Evolutionary conservation across 2,797 vertebrate genomes (phyloP), one percentile per base, ranked within the genome.

Genomic region (Bradypodion pumilum): DNA sequence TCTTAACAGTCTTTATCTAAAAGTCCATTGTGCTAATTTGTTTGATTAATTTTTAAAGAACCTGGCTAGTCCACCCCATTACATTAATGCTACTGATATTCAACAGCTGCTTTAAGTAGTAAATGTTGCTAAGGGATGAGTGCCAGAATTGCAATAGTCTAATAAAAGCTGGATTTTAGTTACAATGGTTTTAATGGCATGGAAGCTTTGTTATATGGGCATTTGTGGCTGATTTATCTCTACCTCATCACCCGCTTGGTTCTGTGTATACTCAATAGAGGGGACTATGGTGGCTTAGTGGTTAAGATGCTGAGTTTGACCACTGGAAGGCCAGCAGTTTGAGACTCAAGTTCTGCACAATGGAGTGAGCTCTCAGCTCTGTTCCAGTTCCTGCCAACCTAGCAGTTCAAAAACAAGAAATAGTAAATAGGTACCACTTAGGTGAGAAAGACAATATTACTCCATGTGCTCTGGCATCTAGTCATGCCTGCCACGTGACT

Each of bases 41-140:
- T 91, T 91, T 94, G 91, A 93, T 93, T 91, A 90, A 91, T 92
- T 91, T 91, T 85, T 81, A 78, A 86, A 90, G 85, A 91, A 69
- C 81, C 81, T 80, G 91, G 5, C 60, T 66, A 87, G 89, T 80
- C 93, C 89, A 85, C 73, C 72, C 86, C 81, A 89, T 91, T 90
- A 94, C 87, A 59, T 82, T 93, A 93, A 91, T 86, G 81, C 78
- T 85, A 85, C 82, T 86, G 85, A 89, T 90, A 93, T 94, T 90
- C 89, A 93, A 82, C 89, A 93, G 90, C 84, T 90, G 84, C 85
- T 60, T 89, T 90, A 86, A 91, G 85, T 78, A 88, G 44, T 75
- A 78, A 40, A 0, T 84, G 74, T 82, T 86, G 40, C 86, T 79
- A 77, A 83, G 90, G 88, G 78, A 92, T 72, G 83, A 81, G 1